Evolutionary conservation across 2,888 invertebrate genomes (phyloP).

Genomic region (Ligdia adustata): DNA sequence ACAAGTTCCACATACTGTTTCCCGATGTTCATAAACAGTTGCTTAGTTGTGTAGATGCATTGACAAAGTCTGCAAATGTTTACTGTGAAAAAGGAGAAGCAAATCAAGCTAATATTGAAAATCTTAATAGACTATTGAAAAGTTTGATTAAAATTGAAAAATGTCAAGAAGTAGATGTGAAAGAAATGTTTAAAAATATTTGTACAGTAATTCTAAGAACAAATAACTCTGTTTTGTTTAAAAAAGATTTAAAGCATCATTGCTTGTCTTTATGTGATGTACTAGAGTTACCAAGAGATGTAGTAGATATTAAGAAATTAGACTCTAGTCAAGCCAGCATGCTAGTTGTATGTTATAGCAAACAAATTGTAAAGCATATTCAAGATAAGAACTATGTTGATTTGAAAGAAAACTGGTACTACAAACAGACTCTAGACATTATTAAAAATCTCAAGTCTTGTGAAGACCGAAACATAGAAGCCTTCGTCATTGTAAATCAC

Average conservation of each 20-base stretch:
- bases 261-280: constrained; percentile 57
- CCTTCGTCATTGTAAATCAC: constrained; percentile 55
- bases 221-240: constrained; percentile 49
- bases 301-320: constrained; percentile 54
- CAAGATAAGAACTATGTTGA: constrained; percentile 35
- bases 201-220: constrained; percentile 53
- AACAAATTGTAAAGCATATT: constrained; percentile 50
- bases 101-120: constrained; percentile 47
- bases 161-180: constrained; percentile 32
- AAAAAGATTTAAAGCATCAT: constrained; percentile 53
- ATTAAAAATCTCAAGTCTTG: constrained; percentile 53
- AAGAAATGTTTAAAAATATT: constrained; percentile 51
- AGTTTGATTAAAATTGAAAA: constrained; percentile 48
- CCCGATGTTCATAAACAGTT: constrained; percentile 51
- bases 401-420: constrained; percentile 58
- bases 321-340: constrained; percentile 58
- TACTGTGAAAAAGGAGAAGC: constrained; percentile 65
- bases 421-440: constrained; percentile 52
- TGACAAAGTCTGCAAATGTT: constrained; percentile 54
- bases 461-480: constrained; percentile 52
- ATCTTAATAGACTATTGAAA: constrained; percentile 50
- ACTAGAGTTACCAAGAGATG: constrained; percentile 51
- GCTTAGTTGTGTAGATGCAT: constrained; percentile 52
- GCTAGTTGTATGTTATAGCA: constrained; percentile 50
- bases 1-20: constrained; percentile 53